A percentile compares a stretch with the other conserved stretches of the same genome.
These are phyloP conservation scores for Artibeus jamaicensis DNA, from an alignment of 2,797 vertebrate genomes.

Conservation along the genomic window DNA sequence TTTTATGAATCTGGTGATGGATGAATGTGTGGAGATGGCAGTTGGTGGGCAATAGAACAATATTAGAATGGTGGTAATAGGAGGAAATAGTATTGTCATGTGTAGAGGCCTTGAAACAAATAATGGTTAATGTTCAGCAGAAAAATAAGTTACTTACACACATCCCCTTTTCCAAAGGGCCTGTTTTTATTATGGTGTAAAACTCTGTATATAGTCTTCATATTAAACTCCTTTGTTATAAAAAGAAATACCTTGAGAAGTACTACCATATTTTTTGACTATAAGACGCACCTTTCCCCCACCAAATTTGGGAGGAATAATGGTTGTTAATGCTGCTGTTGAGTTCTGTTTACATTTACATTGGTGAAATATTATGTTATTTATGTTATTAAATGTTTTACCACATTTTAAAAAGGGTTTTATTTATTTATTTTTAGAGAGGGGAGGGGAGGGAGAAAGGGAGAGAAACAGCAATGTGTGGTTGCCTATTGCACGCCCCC, in stretches of 20 bases:
- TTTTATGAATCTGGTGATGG: constrained; percentile 92
- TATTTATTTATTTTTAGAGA: too few relatives aligned
- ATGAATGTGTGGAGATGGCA: constrained; percentile 90
- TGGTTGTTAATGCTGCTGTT: too few relatives aligned
- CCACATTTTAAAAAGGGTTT: too few relatives aligned
- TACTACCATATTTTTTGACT: not conserved
- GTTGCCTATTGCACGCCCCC: too few relatives aligned
- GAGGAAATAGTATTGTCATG: constrained; percentile 93
- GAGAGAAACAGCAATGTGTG: too few relatives aligned
- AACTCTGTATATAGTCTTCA: not conserved
- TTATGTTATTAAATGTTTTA: too few relatives aligned
- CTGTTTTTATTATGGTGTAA: not conserved
- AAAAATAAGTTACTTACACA: not conserved
- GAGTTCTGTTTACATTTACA: too few relatives aligned
- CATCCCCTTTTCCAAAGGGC: not conserved
- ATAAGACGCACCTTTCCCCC: too few relatives aligned
- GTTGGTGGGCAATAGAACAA: constrained; percentile 89
- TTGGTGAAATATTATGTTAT: too few relatives aligned
- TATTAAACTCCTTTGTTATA: constrained; percentile 17
- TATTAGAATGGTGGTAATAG: constrained; percentile 92
- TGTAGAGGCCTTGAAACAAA: constrained; percentile 91
- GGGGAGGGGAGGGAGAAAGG: too few relatives aligned
- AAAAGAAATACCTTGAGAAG: not conserved
- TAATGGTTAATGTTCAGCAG: not conserved
- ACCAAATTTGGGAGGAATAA: too few relatives aligned